phyloP scores from a whole-genome alignment of 2,888 invertebrate species.

The Alloscopus bannaensis region DNA sequence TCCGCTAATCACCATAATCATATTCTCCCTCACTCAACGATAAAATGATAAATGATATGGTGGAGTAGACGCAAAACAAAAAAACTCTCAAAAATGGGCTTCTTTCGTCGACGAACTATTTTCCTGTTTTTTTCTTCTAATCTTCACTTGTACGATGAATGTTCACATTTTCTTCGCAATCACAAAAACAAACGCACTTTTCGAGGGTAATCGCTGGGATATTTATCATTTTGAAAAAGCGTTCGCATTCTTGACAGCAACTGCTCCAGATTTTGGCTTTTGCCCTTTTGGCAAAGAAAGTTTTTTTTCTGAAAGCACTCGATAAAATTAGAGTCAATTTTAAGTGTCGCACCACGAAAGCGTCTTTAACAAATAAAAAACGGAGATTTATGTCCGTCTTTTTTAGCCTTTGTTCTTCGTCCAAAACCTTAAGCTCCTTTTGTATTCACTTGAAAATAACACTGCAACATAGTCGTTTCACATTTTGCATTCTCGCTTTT shows the following conservation, averaged over 20 bases:
- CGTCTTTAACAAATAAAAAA: too few relatives aligned
- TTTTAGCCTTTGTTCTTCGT: too few relatives aligned
- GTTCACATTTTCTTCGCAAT: too few relatives aligned
- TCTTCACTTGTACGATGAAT: not conserved
- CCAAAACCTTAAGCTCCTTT: too few relatives aligned
- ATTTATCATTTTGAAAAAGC: constrained; percentile 16
- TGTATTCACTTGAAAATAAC: too few relatives aligned
- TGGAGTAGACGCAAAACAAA: too few relatives aligned
- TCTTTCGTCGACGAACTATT: not conserved
- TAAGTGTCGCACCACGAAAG: too few relatives aligned
- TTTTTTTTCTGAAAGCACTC: too few relatives aligned
- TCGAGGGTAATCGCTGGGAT: not conserved
- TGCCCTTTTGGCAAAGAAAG: constrained; percentile 11
- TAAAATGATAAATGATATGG: too few relatives aligned
- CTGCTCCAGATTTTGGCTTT: constrained; percentile 34
- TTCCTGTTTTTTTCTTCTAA: constrained; percentile 2
- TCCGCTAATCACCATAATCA: constrained; percentile 28
- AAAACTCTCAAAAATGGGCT: not conserved
- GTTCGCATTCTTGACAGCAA: not conserved
- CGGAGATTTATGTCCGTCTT: too few relatives aligned
- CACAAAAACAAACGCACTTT: not conserved
- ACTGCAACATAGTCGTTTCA: not conserved
- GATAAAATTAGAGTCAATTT: too few relatives aligned
- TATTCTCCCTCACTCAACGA: too few relatives aligned
- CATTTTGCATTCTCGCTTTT: not conserved